Evolutionary conservation across 2,113 vertebrate genomes (phyloP).

Genomic region (Lagopus muta): DNA sequence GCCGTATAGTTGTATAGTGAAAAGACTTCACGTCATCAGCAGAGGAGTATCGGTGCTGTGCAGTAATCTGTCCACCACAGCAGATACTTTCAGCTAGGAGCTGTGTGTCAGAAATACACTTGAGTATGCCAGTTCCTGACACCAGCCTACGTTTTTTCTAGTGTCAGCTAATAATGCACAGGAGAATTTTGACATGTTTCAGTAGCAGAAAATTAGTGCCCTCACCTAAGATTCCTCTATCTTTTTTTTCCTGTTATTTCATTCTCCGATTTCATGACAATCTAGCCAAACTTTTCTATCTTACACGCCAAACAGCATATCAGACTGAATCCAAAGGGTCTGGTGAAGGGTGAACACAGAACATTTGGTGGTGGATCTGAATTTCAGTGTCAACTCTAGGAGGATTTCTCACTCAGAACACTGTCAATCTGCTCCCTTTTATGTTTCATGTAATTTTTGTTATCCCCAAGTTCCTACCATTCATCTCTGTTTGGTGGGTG

Average conservation of each 20-base stretch:
- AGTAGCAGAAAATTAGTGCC: not conserved
- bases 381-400: not conserved
- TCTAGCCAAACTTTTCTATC: not conserved
- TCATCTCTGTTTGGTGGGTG: not conserved
- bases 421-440: not conserved
- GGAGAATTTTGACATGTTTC: not conserved
- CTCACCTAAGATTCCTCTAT: not conserved
- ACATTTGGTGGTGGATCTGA: not conserved
- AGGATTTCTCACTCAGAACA: not conserved
- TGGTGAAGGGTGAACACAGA: not conserved
- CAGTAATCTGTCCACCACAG: not conserved
- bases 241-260: not conserved
- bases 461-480: not conserved
- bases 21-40: not conserved
- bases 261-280: not conserved
- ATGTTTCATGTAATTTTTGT: not conserved
- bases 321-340: not conserved
- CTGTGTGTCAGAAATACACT: not conserved
- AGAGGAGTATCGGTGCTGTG: not conserved
- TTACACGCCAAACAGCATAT: not conserved
- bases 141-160: not conserved
- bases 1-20: fast-evolving
- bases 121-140: not conserved
- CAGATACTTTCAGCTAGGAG: not conserved
- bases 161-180: not conserved